Conservation (phyloP, 2,888 invertebrate species). For the Gryllus longicercus region DNA sequence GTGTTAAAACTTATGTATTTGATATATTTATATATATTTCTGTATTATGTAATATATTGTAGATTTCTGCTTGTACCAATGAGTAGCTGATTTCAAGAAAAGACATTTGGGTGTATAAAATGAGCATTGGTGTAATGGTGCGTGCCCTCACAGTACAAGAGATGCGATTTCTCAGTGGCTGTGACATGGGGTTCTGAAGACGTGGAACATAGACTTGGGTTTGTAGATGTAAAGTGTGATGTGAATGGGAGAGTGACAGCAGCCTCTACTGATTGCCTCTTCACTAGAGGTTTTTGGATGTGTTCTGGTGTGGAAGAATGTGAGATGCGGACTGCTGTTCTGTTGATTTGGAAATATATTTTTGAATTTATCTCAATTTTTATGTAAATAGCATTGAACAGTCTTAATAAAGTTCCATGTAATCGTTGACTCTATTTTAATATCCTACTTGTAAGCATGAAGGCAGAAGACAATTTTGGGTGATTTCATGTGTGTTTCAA, state of each 20-base stretch:
- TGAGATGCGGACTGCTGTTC: neutral
- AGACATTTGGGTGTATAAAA: neutral
- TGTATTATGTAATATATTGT: neutral
- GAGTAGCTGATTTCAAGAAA: neutral
- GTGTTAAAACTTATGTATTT: neutral
- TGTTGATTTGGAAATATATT: slow-evolving; percentile 17
- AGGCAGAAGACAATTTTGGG: neutral
- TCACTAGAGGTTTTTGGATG: neutral
- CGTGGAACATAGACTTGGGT: neutral
- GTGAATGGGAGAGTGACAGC: neutral
- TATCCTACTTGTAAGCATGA: neutral
- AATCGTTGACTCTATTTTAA: neutral
- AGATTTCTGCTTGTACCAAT: neutral
- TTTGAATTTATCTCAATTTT: slow-evolving; percentile 7
- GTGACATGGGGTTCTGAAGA: neutral
- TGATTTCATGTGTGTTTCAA: neutral
- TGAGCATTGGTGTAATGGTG: neutral
- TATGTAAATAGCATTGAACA: neutral
- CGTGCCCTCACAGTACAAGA: neutral
- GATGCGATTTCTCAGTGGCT: neutral
- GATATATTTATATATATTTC: slow-evolving; percentile 8
- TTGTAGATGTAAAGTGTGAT: neutral
- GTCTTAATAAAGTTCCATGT: neutral
- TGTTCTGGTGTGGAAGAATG: neutral
- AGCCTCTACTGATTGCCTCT: neutral